Conservation (phyloP, 2,113 vertebrate species). For the Ictidomys tridecemlineatus region DNA sequence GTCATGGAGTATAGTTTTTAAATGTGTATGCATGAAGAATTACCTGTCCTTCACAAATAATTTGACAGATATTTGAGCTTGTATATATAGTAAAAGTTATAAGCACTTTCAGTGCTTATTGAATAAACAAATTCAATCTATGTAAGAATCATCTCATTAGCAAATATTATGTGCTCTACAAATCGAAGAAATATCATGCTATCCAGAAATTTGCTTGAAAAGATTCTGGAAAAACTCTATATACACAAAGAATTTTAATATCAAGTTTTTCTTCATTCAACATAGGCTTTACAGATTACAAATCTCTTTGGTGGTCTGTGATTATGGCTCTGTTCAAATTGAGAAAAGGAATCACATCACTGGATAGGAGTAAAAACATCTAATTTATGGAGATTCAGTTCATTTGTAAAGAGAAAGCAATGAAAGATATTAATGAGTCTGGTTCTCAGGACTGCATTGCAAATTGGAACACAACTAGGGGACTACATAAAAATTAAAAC, state of each 20-base stretch:
- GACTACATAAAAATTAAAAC: slow-evolving; percentile 54
- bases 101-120: slow-evolving; percentile 67
- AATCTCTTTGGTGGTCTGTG: slow-evolving; percentile 43
- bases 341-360: slow-evolving; percentile 73
- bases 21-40: slow-evolving; percentile 60
- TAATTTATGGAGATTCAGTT: slow-evolving; percentile 79
- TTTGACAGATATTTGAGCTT: slow-evolving; percentile 70
- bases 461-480: slow-evolving; percentile 63
- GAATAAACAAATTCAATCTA: slow-evolving; percentile 77
- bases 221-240: slow-evolving; percentile 63
- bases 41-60: slow-evolving; percentile 33
- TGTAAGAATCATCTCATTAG: slow-evolving; percentile 75
- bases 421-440: slow-evolving; percentile 78
- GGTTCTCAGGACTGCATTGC: slow-evolving; percentile 23
- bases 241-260: slow-evolving; percentile 73
- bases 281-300: slow-evolving; percentile 67
- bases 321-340: slow-evolving; percentile 68
- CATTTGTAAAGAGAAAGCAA: slow-evolving; percentile 71
- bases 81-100: slow-evolving; percentile 67
- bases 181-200: slow-evolving; percentile 74
- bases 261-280: slow-evolving; percentile 58
- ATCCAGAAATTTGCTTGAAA: slow-evolving; percentile 73
- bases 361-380: slow-evolving; percentile 65
- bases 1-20: background rate
- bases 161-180: slow-evolving; percentile 69